Evolutionary conservation across 2,113 vertebrate genomes (phyloP).

Genomic region (Cynocephalus volans): DNA sequence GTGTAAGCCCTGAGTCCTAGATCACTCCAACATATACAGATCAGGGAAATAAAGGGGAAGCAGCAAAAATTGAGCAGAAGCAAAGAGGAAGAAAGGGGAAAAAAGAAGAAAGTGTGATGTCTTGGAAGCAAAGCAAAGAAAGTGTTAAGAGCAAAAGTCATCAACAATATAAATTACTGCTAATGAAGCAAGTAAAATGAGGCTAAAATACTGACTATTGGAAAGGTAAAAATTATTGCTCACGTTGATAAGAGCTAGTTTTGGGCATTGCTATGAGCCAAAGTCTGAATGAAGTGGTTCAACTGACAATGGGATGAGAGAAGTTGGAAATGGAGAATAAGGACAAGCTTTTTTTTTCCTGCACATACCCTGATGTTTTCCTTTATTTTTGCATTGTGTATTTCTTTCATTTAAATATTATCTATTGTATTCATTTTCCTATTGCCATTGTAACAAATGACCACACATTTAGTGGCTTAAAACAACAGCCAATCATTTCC

Average conservation of each 20-base stretch:
- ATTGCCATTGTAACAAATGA: not conserved
- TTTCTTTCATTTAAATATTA: not conserved
- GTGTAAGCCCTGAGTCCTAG: not conserved
- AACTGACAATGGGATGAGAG: not conserved
- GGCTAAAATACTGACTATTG: not conserved
- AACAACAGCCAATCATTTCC: not conserved
- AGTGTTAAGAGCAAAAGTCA: not conserved
- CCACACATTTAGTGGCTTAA: not conserved
- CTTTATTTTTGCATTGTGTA: not conserved
- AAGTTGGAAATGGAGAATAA: not conserved
- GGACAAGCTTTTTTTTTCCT: not conserved
- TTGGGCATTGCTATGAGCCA: not conserved
- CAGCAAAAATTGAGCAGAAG: not conserved
- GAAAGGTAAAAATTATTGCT: not conserved
- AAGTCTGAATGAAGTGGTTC: not conserved
- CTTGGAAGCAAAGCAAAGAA: not conserved
- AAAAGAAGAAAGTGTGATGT: not conserved
- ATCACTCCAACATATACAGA: not conserved
- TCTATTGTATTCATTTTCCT: not conserved
- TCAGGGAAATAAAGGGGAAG: not conserved
- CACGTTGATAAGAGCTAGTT: not conserved
- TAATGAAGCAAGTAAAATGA: not conserved
- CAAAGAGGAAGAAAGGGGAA: not conserved
- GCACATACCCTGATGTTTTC: not conserved
- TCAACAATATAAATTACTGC: not conserved